Conservation (phyloP, 2,113 vertebrate genomes). For the Deroptyus accipitrinus region DNA sequence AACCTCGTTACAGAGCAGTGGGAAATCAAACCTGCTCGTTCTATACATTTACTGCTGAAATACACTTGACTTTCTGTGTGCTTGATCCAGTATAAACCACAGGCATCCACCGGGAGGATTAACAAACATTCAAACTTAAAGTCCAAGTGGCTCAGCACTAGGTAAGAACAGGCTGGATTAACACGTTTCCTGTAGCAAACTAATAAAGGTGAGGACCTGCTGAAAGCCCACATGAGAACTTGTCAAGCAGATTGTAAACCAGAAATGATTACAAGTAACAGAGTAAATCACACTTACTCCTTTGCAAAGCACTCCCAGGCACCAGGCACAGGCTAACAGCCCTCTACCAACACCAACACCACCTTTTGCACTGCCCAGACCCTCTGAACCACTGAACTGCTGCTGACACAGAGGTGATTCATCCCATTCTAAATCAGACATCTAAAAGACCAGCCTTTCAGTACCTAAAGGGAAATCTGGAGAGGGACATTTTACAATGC, state of each 20-base stretch:
- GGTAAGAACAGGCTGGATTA: conserved; percentile 32
- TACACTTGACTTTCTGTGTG: conserved; percentile 6
- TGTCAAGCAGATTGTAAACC: conserved; percentile 4
- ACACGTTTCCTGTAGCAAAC: not conserved
- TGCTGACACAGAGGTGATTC: not conserved
- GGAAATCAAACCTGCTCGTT: not conserved
- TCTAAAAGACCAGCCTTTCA: not conserved
- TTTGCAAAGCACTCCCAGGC: not conserved
- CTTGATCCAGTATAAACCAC: conserved; percentile 29
- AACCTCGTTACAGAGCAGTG: not conserved
- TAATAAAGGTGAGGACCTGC: conserved; percentile 33
- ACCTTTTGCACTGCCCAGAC: not conserved
- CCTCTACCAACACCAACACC: not conserved
- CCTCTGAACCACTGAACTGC: not conserved
- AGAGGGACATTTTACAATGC: not conserved
- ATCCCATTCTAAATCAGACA: not conserved
- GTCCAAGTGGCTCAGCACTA: not conserved
- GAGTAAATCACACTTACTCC: not conserved
- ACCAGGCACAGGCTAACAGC: not conserved
- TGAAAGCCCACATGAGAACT: conserved; percentile 30
- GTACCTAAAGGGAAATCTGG: not conserved
- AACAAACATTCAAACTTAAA: conserved; percentile 24
- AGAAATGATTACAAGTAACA: not conserved
- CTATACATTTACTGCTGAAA: conserved; percentile 1
- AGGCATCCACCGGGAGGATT: conserved; percentile 34